Evolutionary conservation across 2,113 vertebrate species (phyloP), one percentile per base, ranked within the genome.

Genomic region (Hydrochoerus hydrochaeris): DNA sequence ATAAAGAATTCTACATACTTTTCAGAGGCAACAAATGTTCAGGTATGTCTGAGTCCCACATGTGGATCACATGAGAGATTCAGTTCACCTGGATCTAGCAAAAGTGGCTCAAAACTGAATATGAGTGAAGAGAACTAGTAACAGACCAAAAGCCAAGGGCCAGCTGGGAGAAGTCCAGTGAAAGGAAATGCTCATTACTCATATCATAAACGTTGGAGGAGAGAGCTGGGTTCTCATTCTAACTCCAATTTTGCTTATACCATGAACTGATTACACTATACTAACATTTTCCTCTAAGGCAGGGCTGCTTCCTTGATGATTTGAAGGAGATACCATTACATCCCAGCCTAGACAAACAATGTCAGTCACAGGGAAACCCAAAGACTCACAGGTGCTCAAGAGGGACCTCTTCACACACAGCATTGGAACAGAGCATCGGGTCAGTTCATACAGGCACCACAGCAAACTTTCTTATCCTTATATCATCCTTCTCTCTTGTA

Each of bases 341-440:
- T 35, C 28, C 0, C 2, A 65, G 65, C 13, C 54, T 32, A 2
- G 46, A 19, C 32, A n/a, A 94, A 32, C 71, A 41, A n/a, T 24
- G 1, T 10, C 19, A 41, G 52, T 22, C 22, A 20, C 1, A 3
- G 2, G 2, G 41, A 57, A 7, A 5, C 35, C 9, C 35, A 16
- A 49, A 46, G 88, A 26, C 1, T 28, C 24, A 28, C 1, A 24
- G 8, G 12, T 5, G 1, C 10, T 44, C 41, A 26, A 8, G 4
- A 44, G n/a, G 54, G 6, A 22, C 16, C 4, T 12, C 60, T 52
- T 17, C 1, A 58, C 84, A 30, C 1, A 0, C 2, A 9, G 7
- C 49, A 1, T 62, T 46, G 38, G 11, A 11, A 26, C 16, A 26
- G 22, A 63, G 24, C 7, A 0, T 20, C 35, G 52, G 65, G 52